Percentiles rank a stretch among this genome's conserved stretches.
These are phyloP conservation scores for Crocuta crocuta DNA, from an alignment of 2,113 vertebrate species.

Conservation along the genomic window DNA sequence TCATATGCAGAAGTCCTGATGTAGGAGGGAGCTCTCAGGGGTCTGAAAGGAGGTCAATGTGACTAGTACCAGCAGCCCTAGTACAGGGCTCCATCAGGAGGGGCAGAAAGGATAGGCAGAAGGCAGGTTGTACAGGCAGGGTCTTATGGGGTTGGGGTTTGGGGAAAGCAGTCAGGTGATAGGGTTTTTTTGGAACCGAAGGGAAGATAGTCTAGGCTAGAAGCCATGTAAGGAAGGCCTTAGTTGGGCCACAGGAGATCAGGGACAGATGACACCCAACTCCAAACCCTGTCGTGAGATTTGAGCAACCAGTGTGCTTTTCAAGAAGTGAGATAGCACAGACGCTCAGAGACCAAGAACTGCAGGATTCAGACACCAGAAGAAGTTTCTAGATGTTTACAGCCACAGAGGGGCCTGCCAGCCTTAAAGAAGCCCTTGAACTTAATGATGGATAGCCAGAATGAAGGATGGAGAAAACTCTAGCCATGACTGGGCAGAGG, in stretches of 20 bases:
- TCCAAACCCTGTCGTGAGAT: neutral
- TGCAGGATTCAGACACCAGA: neutral
- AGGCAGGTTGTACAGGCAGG: no score
- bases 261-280: no score
- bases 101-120: neutral
- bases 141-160: neutral
- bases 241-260: neutral
- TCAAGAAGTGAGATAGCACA: neutral
- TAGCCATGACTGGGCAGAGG: neutral
- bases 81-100: neutral
- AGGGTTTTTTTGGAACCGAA: neutral
- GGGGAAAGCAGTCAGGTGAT: neutral
- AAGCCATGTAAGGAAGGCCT: neutral
- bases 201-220: neutral
- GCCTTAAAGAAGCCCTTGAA: neutral
- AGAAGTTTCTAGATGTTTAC: neutral
- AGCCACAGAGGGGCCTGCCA: neutral
- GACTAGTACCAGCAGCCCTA: neutral
- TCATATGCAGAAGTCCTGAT: rapidly evolving
- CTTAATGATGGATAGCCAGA: neutral
- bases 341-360: neutral
- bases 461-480: neutral
- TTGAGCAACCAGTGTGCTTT: neutral
- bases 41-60: neutral
- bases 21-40: neutral